Percentiles rank a stretch among this genome's conserved stretches.
Evolutionary conservation across 2,888 invertebrate species (phyloP).

Genomic region (Nineta flava): DNA sequence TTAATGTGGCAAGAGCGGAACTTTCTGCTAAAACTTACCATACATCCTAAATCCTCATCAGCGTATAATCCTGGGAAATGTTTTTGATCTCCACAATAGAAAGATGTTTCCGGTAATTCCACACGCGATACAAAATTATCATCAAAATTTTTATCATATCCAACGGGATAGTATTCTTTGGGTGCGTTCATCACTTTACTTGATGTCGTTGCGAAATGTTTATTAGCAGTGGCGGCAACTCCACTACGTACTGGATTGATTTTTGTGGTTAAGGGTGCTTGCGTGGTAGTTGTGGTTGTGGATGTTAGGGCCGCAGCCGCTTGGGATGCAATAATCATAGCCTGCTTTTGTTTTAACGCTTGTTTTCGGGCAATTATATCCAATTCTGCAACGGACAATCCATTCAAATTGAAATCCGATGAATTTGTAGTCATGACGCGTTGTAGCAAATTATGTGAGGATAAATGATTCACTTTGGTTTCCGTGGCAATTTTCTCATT

Average conservation of each 20-base stretch:
- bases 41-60: slow-evolving; percentile 75
- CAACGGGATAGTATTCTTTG: slow-evolving; percentile 73
- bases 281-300: slow-evolving; percentile 29
- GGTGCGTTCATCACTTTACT: slow-evolving; percentile 78
- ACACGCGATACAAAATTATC: slow-evolving; percentile 75
- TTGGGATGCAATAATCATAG: slow-evolving; percentile 27
- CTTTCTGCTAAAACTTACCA: too few species aligned
- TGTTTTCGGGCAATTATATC: slow-evolving; percentile 56
- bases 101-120: slow-evolving; percentile 67
- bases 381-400: slow-evolving; percentile 53
- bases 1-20: too few species aligned
- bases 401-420: slow-evolving; percentile 60
- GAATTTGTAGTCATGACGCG: slow-evolving; percentile 21
- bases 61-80: slow-evolving; percentile 82
- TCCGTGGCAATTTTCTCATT: slow-evolving; percentile 11
- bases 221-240: slow-evolving; percentile 20
- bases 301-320: slow-evolving; percentile 23
- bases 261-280: slow-evolving; percentile 23
- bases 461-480: not conserved
- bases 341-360: slow-evolving; percentile 42
- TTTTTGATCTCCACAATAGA: slow-evolving; percentile 76
- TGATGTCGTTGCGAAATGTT: slow-evolving; percentile 12
- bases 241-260: slow-evolving; percentile 25
- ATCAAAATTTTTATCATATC: slow-evolving; percentile 79
- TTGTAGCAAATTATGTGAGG: slow-evolving; percentile 13